Evolutionary conservation across 2,113 vertebrate species (phyloP).

Genomic region (Zosterops borbonicus): DNA sequence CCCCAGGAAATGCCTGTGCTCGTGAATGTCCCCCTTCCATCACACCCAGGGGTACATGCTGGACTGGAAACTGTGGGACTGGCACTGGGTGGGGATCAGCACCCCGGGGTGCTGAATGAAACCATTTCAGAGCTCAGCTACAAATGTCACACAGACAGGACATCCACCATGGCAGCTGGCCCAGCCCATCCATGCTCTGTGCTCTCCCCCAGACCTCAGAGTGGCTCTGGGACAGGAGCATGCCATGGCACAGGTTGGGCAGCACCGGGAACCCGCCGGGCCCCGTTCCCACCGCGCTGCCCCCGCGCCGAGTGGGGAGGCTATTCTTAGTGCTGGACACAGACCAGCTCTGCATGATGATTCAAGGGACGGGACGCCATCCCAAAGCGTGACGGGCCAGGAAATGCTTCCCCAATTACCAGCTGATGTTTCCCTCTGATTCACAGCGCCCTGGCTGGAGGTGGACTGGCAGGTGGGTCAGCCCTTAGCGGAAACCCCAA

Average conservation of each 20-base stretch:
- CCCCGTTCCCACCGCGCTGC: neutral
- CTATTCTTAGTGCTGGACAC: slow-evolving; percentile 54
- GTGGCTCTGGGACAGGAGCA: fast-evolving
- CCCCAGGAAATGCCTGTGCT: neutral
- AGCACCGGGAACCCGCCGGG: fast-evolving
- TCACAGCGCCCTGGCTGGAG: neutral
- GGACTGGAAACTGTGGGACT: neutral
- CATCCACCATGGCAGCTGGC: fast-evolving
- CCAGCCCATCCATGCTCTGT: fast-evolving
- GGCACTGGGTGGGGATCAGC: fast-evolving
- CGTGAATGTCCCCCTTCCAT: neutral
- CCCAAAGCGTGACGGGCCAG: slow-evolving; percentile 59
- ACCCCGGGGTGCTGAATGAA: fast-evolving
- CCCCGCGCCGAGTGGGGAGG: neutral
- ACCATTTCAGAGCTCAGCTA: neutral
- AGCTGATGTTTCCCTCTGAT: slow-evolving; percentile 30
- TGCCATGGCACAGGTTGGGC: fast-evolving
- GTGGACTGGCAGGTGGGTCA: slow-evolving; percentile 26
- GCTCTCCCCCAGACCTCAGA: neutral
- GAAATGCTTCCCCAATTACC: slow-evolving; percentile 61
- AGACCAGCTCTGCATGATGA: slow-evolving; percentile 22
- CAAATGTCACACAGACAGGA: fast-evolving
- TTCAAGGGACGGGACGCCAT: slow-evolving; percentile 53
- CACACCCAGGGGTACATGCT: fast-evolving
- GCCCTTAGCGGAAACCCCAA: neutral